Evolutionary conservation across 2,888 invertebrate genomes (phyloP), one percentile per base, ranked within the genome.

Genomic region (Iphiclides podalirius): DNA sequence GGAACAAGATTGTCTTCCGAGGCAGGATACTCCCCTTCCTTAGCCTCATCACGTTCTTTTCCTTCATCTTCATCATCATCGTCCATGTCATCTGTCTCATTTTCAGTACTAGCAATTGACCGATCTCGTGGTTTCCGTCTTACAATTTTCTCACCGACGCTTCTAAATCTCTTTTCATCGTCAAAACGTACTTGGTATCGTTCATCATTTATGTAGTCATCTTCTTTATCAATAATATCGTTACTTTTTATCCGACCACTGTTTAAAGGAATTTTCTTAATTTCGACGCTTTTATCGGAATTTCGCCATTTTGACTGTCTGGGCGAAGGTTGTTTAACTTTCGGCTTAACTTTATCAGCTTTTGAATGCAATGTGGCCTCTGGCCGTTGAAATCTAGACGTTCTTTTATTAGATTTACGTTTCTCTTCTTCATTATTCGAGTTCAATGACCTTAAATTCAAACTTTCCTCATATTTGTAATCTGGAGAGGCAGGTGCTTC

Each of bases 391-490:
- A 53, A 48, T 43, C 58, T 64, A 47, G 61, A 62, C 36, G 65
- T 60, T 50, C 66, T 71, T 41, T 66, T 66, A 34, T 47, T 47
- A n/a, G 63, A 55, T 45, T 69, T 69, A 23, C 62, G 65, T 75
- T 73, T 70, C 0, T 52, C 50, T 15, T 72, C 65, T 3, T 57
- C 16, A 3, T 68, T 67, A 1, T 66, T 64, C n/a, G 47, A 44
- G 49, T 65, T 63, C 31, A 57, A 67, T 1, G 47, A 38, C 35
- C 43, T 37, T 16, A 60, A 53, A 52, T 59, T 68, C 23, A 67
- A 63, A 40, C 74, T 70, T 38, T 80, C 81, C 28, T 78, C 76
- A 54, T 75, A 78, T 56, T 77, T 79, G 58, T 84, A 84, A 60
- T 84, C 82, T 17, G 70, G 66, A n/a, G 71, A 58, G 13, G 75